Evolutionary conservation across 2,888 invertebrate species (phyloP), one percentile per base, ranked within the genome.

Genomic region (Leucania comma): DNA sequence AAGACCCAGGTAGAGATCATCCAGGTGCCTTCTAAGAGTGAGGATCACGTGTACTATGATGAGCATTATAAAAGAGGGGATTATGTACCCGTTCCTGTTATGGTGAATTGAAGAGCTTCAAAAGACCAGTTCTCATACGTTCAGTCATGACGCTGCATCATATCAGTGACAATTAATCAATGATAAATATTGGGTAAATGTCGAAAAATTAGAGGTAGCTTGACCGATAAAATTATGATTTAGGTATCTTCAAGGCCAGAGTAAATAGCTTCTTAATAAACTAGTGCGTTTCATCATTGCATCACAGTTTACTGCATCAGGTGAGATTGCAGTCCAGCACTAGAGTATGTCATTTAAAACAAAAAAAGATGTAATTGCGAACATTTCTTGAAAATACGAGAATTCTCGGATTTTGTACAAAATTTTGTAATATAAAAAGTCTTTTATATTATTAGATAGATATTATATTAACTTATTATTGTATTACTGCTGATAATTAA

Each of bases 1-100:
- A 93, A 93, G 60, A 94, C 93, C 0, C 93, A 93, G 67, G 93
- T 94, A 42, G 93, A 95, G 75, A 93, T 95, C 56, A 93, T 95
- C 24, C 93, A 94, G 72, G 90, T 95, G 3, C 95, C 95, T 2
- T 81, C 92, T 0, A 93, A 93, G 74, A 92, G 89, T 53, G 91
- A 94, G 66, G 93, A 94, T 9, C 92, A 95, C 51, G 85, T 91
- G 0, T 94, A 95, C 79, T 95, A 95, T 32, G 95, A 96, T 60
- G 93, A 95, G 3, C 92, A 94, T 85, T 93, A 92, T 58, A 91
- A 87, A 54, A 88, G 92, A 80, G 89, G 86, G 0, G 93, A 93
- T 78, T 86, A 80, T 68, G 54, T 86, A 9, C 89, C 88, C 4
- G 64, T 75, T 1, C 81, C 80, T 17, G 69, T 78, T 4, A 67